phyloP scores from a whole-genome alignment of 2,113 vertebrate genomes.

The Mustela nigripes region DNA sequence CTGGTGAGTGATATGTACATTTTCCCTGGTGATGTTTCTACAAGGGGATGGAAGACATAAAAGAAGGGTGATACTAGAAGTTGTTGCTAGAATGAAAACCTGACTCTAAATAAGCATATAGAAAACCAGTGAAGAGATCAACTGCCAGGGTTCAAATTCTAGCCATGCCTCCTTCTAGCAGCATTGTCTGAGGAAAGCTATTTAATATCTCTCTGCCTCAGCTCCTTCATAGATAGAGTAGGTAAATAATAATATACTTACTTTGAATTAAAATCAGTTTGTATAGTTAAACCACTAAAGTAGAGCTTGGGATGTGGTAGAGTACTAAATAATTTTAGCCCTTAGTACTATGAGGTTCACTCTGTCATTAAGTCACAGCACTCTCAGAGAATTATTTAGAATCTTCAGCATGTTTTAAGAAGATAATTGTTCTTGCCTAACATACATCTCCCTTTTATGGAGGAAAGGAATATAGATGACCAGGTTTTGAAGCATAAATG shows the following conservation, averaged over 20 bases:
- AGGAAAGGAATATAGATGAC: background rate
- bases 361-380: background rate
- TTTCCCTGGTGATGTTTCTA: background rate
- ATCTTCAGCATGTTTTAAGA: background rate
- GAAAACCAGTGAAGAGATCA: background rate
- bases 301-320: background rate
- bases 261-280: constrained; percentile 9
- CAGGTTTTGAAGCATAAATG: background rate
- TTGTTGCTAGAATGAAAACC: background rate
- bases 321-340: background rate
- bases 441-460: background rate
- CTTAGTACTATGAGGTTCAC: background rate
- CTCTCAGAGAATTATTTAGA: constrained; percentile 4
- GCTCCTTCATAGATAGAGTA: background rate
- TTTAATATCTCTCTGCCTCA: background rate
- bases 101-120: background rate
- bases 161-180: background rate
- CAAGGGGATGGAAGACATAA: background rate
- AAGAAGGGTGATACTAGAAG: background rate
- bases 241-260: background rate
- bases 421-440: background rate
- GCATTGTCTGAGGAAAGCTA: background rate
- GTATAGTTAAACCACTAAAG: background rate
- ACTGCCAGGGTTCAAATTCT: background rate
- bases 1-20: background rate